A percentile compares a stretch with the other conserved stretches of the same genome.
These are phyloP conservation scores for Oreonectes daqikongensis DNA, from an alignment of 2,797 vertebrate species.

Conservation along the genomic window DNA sequence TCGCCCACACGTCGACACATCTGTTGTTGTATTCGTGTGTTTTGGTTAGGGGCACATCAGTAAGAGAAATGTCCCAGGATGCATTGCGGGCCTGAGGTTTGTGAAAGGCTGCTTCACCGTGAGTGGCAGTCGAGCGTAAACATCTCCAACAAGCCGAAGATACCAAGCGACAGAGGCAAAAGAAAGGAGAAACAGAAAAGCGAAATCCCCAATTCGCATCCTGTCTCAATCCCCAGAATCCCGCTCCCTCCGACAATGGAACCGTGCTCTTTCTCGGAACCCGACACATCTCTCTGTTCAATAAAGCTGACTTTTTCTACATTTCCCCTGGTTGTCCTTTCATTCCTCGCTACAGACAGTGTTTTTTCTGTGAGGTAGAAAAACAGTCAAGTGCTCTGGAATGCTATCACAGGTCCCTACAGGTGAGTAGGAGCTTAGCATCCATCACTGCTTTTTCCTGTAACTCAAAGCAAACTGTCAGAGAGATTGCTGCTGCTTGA, in stretches of 20 bases:
- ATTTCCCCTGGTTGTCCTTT: conserved; percentile 27
- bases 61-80: conserved; percentile 21
- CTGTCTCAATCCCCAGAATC: neutral
- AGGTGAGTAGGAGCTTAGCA: conserved; percentile 47
- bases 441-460: conserved; percentile 53
- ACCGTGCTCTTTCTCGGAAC: neutral
- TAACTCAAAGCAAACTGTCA: conserved; percentile 76
- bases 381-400: conserved; percentile 29
- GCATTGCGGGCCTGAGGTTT: conserved; percentile 23
- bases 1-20: conserved; percentile 18
- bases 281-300: conserved; percentile 17
- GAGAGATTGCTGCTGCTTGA: conserved; percentile 63
- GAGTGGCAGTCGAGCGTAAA: conserved; percentile 40
- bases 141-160: conserved; percentile 30
- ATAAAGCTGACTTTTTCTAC: conserved; percentile 24
- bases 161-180: neutral
- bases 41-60: conserved; percentile 28
- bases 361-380: conserved; percentile 12
- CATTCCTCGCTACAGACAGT: conserved; percentile 14
- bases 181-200: conserved; percentile 30
- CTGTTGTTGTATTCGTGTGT: conserved; percentile 1
- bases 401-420: conserved; percentile 19
- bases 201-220: conserved; percentile 27
- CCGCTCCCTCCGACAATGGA: neutral
- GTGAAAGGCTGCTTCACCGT: conserved; percentile 4